These are phyloP conservation scores for Iphiclides podalirius DNA, from an alignment of 2,888 invertebrate species.

Conservation along the genomic window DNA sequence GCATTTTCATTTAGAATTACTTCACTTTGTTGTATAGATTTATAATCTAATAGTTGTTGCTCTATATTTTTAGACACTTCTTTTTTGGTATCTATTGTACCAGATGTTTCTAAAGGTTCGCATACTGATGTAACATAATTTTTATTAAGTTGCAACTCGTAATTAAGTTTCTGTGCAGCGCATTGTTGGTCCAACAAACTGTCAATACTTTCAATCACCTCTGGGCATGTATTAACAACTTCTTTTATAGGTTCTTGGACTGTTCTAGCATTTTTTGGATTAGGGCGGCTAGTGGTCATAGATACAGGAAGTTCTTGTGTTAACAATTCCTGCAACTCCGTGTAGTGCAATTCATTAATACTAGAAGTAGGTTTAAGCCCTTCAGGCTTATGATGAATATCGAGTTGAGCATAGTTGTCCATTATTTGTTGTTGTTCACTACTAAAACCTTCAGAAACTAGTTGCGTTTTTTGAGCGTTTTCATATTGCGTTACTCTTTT, in stretches of 20 bases:
- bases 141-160: constrained; percentile 48
- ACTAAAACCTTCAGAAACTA: constrained; percentile 37
- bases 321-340: constrained; percentile 5
- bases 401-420: constrained; percentile 31
- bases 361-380: neutral
- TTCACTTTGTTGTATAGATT: constrained; percentile 49
- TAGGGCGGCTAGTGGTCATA: neutral
- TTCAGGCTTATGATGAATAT: constrained; percentile 18
- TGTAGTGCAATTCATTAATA: constrained; percentile 13
- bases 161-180: constrained; percentile 34
- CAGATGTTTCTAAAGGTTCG: constrained; percentile 40
- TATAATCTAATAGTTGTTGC: constrained; percentile 42
- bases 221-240: constrained; percentile 9
- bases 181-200: constrained; percentile 25
- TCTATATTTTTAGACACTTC: constrained; percentile 38
- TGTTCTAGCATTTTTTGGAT: neutral
- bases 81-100: constrained; percentile 32
- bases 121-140: constrained; percentile 52
- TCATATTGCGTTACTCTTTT: constrained; percentile 36
- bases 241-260: constrained; percentile 9
- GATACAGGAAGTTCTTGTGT: constrained; percentile 10
- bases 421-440: constrained; percentile 41
- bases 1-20: constrained; percentile 42
- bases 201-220: constrained; percentile 27
- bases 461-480: constrained; percentile 35